Conservation (phyloP, 1,140 invertebrate genomes). For the Zaprionus inermis region DNA sequence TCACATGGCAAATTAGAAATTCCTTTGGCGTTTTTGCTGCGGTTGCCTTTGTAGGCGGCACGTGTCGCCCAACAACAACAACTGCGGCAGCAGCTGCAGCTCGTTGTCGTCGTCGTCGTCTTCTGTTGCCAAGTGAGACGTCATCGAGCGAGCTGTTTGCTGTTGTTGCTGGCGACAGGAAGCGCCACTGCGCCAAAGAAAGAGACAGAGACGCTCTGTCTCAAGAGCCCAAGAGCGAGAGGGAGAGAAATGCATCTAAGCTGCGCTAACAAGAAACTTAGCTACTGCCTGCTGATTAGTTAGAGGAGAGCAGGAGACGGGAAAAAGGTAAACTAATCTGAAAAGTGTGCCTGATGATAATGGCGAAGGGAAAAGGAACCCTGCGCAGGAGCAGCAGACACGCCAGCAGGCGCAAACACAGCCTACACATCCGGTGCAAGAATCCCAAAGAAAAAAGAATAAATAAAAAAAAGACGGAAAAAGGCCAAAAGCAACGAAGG, state of each 20-base stretch:
- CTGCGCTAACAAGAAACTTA: slow-evolving; percentile 48
- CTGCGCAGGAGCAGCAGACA: slow-evolving; percentile 46
- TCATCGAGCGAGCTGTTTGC: slow-evolving; percentile 40
- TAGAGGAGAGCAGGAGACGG: slow-evolving; percentile 28
- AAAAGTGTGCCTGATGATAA: slow-evolving; percentile 70
- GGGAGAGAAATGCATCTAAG: slow-evolving; percentile 53
- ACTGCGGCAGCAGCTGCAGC: slow-evolving; percentile 31
- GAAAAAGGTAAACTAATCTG: slow-evolving; percentile 75
- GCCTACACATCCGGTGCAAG: slow-evolving; percentile 76
- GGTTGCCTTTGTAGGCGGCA: slow-evolving; percentile 69
- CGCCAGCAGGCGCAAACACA: slow-evolving; percentile 60
- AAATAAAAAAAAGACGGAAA: slow-evolving; percentile 29
- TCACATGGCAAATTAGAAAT: slow-evolving; percentile 71
- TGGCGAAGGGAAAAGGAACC: not conserved
- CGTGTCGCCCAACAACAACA: slow-evolving; percentile 55
- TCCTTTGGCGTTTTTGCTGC: slow-evolving; percentile 61
- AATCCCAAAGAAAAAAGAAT: slow-evolving; percentile 20
- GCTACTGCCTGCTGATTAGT: slow-evolving; percentile 1
- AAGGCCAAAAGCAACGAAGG: slow-evolving; percentile 10
- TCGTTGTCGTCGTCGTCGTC: slow-evolving; percentile 56
- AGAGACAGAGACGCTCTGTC: no score
- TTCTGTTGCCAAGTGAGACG: slow-evolving; percentile 70
- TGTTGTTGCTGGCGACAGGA: slow-evolving; percentile 63
- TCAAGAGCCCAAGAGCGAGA: slow-evolving; percentile 11
- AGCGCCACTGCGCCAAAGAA: slow-evolving; percentile 73